Evolutionary conservation across 2,797 vertebrate species (phyloP).

Genomic region (Neopelma chrysocephalum): DNA sequence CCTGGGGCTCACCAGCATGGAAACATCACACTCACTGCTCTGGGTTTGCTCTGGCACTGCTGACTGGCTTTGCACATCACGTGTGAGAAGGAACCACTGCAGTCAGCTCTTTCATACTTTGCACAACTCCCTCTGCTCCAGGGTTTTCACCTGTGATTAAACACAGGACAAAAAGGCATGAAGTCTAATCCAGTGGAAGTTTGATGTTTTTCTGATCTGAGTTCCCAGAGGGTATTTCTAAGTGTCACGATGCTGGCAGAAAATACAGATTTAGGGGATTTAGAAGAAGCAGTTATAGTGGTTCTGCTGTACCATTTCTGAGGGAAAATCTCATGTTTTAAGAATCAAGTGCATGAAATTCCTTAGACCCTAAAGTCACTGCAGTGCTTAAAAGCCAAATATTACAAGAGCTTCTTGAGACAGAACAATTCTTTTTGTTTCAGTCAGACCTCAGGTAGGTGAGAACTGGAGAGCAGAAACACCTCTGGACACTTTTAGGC

Average conservation of each 20-base stretch:
- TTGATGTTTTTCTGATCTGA: not conserved
- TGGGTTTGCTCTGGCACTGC: not conserved
- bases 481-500: not conserved
- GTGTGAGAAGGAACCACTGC: not conserved
- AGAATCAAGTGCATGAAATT: not conserved
- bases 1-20: accelerated
- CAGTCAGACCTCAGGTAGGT: not conserved
- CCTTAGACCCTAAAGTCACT: not conserved
- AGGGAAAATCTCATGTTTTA: not conserved
- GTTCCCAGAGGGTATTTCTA: not conserved
- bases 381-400: not conserved
- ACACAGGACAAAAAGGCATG: not conserved
- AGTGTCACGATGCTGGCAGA: not conserved
- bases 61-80: not conserved
- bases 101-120: not conserved
- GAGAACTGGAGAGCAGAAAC: not conserved
- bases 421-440: not conserved
- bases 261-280: not conserved
- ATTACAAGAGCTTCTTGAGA: not conserved
- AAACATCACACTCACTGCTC: accelerated
- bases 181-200: not conserved
- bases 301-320: not conserved
- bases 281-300: not conserved
- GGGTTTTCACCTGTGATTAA: not conserved
- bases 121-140: not conserved